phyloP scores from a whole-genome alignment of 2,888 invertebrate genomes.

The Tortrix viridana region DNA sequence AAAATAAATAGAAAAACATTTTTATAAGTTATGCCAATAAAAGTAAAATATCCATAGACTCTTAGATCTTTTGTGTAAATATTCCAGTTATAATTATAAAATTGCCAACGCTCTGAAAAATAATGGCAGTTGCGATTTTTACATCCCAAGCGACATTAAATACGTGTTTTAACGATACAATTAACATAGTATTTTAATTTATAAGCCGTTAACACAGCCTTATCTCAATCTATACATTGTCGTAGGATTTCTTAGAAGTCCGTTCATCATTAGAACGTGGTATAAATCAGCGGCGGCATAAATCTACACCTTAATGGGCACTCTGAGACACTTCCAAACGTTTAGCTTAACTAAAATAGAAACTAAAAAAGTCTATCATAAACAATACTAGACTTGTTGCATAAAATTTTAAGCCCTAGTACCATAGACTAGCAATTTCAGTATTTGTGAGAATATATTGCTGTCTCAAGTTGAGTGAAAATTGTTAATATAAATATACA shows the following conservation, averaged over 20 bases:
- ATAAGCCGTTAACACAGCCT: conserved; percentile 27
- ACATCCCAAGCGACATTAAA: not conserved
- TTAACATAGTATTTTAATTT: conserved; percentile 26
- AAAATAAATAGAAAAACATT: too few relatives aligned
- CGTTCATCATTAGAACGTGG: conserved; percentile 58
- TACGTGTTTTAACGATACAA: not conserved
- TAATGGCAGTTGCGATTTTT: conserved; percentile 1
- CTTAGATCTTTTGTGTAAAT: too few relatives aligned
- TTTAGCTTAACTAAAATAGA: conserved; percentile 63
- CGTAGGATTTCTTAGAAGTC: conserved; percentile 56
- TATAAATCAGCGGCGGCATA: conserved; percentile 73
- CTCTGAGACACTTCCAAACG: conserved; percentile 52
- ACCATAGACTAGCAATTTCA: not conserved
- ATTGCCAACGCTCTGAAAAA: not conserved
- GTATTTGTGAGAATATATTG: not conserved
- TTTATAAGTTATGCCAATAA: too few relatives aligned
- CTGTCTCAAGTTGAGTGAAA: not conserved
- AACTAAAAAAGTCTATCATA: conserved; percentile 52
- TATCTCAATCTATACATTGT: conserved; percentile 50
- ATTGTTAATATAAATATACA: not conserved
- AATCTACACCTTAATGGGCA: conserved; percentile 71
- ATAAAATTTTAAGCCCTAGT: not conserved
- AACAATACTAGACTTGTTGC: conserved; percentile 3
- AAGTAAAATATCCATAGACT: too few relatives aligned
- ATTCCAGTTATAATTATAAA: too few relatives aligned